A percentile compares a stretch with the other conserved stretches of the same genome.
Evolutionary conservation across 2,888 invertebrate species (phyloP).

Genomic region (Drosophila maculinotata): DNA sequence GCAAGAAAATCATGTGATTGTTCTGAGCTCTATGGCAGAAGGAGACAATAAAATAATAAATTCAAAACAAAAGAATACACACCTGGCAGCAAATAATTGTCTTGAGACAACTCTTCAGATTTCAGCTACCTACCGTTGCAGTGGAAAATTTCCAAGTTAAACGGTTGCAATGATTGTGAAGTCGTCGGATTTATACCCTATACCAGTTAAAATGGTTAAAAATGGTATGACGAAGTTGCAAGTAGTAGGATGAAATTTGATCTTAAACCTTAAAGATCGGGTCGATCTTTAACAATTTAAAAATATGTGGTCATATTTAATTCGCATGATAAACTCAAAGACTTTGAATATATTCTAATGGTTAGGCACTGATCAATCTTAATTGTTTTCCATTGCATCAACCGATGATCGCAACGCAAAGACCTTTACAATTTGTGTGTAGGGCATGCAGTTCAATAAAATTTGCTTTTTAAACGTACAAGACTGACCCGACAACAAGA

Average conservation of each 20-base stretch:
- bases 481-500: conserved; percentile 1
- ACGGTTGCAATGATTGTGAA: conserved; percentile 12
- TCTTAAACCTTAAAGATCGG: too few species aligned
- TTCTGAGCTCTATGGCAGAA: conserved; percentile 2
- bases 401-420: not conserved
- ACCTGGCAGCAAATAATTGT: conserved; percentile 11
- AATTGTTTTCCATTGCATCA: too few species aligned
- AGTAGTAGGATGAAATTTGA: too few species aligned
- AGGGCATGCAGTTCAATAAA: conserved; percentile 15
- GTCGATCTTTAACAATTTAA: too few species aligned
- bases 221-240: too few species aligned
- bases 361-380: too few species aligned
- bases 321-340: too few species aligned
- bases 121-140: conserved; percentile 59
- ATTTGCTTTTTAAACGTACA: conserved; percentile 7
- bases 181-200: not conserved
- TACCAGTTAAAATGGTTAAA: too few species aligned
- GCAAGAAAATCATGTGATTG: conserved; percentile 28
- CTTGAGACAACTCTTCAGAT: conserved; percentile 11
- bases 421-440: not conserved
- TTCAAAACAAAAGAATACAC: conserved; percentile 16
- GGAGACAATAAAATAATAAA: conserved; percentile 47
- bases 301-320: too few species aligned
- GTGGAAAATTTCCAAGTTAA: conserved; percentile 57
- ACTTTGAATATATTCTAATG: too few species aligned